Conservation (phyloP, 2,797 vertebrate species). For the Malurus leucopterus region DNA sequence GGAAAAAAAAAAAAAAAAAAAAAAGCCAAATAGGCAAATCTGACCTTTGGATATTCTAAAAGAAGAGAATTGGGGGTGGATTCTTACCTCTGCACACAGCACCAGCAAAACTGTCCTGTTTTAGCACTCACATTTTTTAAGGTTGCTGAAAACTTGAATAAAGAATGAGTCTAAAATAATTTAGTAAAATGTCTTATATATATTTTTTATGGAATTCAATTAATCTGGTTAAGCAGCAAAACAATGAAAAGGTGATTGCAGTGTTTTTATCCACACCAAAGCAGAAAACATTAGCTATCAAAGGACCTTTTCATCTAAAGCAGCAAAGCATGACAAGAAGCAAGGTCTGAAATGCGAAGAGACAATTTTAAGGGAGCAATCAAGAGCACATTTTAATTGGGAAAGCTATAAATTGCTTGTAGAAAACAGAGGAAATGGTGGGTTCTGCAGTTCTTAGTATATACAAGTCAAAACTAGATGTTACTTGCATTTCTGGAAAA, state of each 20-base stretch:
- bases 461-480: not conserved
- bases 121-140: not conserved
- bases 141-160: not conserved
- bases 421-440: not conserved
- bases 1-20: not conserved
- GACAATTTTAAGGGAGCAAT: not conserved
- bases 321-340: not conserved
- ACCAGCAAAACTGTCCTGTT: not conserved
- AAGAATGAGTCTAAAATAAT: not conserved
- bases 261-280: not conserved
- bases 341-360: not conserved
- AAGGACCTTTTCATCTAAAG: not conserved
- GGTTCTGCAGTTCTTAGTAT: not conserved
- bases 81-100: not conserved
- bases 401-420: not conserved
- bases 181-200: not conserved
- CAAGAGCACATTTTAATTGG: not conserved
- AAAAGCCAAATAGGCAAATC: not conserved
- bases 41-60: constrained; percentile 4
- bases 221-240: not conserved
- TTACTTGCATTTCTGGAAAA: not conserved
- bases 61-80: not conserved
- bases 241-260: not conserved
- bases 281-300: not conserved
- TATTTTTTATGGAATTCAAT: not conserved